Percentiles rank a stretch among this genome's conserved stretches.
These are phyloP conservation scores for Porites cylindrica DNA, from an alignment of 92 coral and sea anemone species.

Conservation along the genomic window DNA sequence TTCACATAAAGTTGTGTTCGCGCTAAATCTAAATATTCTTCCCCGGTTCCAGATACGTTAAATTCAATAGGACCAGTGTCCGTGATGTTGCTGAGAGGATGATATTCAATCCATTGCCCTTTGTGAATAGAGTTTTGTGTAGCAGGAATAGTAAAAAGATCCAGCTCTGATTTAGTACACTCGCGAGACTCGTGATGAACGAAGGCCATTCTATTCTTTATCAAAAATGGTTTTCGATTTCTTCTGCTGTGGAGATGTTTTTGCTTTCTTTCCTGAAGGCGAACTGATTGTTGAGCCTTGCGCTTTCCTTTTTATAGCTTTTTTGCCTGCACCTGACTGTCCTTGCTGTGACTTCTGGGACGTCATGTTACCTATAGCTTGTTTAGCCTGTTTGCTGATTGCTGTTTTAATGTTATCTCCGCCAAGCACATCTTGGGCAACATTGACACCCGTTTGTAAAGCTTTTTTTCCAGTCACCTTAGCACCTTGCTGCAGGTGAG, in stretches of 20 bases:
- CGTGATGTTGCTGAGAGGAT: slow-evolving; percentile 38
- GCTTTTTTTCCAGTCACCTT: neutral
- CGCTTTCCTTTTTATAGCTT: slow-evolving; percentile 26
- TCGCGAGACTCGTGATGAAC: no score
- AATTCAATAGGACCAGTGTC: slow-evolving; percentile 58
- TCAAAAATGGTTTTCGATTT: neutral
- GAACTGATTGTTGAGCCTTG: slow-evolving; percentile 23
- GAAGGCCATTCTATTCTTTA: slow-evolving; percentile 34
- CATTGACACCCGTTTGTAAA: neutral
- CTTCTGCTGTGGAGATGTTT: slow-evolving; percentile 31
- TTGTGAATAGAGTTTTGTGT: neutral
- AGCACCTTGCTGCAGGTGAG: neutral
- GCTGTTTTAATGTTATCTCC: neutral
- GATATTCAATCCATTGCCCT: slow-evolving; percentile 31
- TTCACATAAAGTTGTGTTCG: neutral
- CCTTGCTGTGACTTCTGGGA: no score
- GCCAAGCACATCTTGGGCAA: neutral
- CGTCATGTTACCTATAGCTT: no score
- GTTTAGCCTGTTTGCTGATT: no score
- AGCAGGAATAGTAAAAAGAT: no score
- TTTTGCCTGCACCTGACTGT: neutral
- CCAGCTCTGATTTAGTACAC: no score
- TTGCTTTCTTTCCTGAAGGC: neutral
- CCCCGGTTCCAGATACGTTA: slow-evolving; percentile 47
- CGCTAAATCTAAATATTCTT: slow-evolving; percentile 55